Base-by-base conservation (phyloP, 64 coral and sea anemone genomes). In the Montipora efflorescens region DNA sequence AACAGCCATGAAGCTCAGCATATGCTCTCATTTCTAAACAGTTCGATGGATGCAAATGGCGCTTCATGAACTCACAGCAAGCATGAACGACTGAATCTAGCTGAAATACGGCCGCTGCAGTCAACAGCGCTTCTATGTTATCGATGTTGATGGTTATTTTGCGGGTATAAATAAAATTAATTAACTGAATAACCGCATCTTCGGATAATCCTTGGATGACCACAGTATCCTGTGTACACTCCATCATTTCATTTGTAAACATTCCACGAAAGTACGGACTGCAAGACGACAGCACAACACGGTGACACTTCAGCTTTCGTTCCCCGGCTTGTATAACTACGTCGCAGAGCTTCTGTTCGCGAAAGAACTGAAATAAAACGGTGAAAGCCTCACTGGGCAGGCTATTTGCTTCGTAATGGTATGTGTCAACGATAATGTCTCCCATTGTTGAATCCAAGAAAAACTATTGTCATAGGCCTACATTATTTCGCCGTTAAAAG, bases 161-260 rank as follows among this genome's bases (percentile, higher is more conserved):
- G 80, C 95, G 95, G 2, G 98, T 94, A 70, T 99, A 99, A 67
- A 99, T 99, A 90, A 96, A 99, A 15, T 77, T 91, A 59, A 99
- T 87, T 74, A 99, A 68, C 15, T 94, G 88, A 12, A 90, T 83
- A 21, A 99, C 95, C 20, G 95, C 89, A 47, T 83, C 87, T 96
- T 96, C 92, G 75, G 95, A 92, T 44, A 99, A 75, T 51, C 95
- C 98, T 80, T 99, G 95, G 47, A 99, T 96, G 9, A 90, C 83
- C 62, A 99, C 92, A 13, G 89, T 81, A 25, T 99, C 92, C 71
- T 99, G 87, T 80, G 89, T 83, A 8, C 92, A 91, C 62, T 99
- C 98, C 3, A 92, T 69, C 98, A 99, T 99, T 76, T 93, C 89
- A 64, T 95, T 99, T 57, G 98, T 99, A 76, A 99, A 99, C 98